phyloP scores from a whole-genome alignment of 2,888 invertebrate genomes.

The Ennomos fuscantarius region DNA sequence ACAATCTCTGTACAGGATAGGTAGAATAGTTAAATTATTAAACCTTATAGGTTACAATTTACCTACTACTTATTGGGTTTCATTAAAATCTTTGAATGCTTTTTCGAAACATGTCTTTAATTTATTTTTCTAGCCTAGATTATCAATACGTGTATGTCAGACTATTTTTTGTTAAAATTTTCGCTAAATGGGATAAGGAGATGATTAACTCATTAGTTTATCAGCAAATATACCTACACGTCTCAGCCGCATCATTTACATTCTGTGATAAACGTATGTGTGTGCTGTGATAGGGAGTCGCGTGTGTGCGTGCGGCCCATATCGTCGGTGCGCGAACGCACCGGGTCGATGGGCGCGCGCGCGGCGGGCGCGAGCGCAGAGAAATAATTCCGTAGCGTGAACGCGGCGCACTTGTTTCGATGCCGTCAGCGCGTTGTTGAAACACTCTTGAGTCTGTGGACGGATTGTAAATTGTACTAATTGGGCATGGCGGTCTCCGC shows the following conservation, averaged over 20 bases:
- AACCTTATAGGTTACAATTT: too few species aligned
- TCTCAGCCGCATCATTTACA: constrained; percentile 57
- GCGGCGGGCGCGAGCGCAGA: constrained; percentile 52
- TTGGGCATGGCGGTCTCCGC: constrained; percentile 78
- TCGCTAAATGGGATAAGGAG: constrained; percentile 38
- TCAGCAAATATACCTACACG: constrained; percentile 42
- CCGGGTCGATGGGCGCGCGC: constrained; percentile 52
- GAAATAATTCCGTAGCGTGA: constrained; percentile 78
- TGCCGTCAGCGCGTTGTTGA: constrained; percentile 78
- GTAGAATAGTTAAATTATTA: too few species aligned
- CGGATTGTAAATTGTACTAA: constrained; percentile 81
- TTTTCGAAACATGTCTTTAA: too few species aligned
- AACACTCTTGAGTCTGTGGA: constrained; percentile 62
- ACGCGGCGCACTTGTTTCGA: constrained; percentile 77
- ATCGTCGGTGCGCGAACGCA: constrained; percentile 77
- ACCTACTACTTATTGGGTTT: too few species aligned
- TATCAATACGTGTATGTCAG: too few species aligned
- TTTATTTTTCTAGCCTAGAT: too few species aligned
- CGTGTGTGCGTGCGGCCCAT: constrained; percentile 59
- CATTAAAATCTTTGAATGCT: too few species aligned
- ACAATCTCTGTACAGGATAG: too few species aligned
- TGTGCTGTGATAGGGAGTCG: constrained; percentile 42
- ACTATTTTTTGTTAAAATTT: constrained; percentile 40
- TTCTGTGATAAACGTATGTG: constrained; percentile 42
- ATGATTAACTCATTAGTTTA: constrained; percentile 47